Base-by-base conservation (phyloP, 1,140 invertebrate species). In the Andrena cerasifolii region DNA sequence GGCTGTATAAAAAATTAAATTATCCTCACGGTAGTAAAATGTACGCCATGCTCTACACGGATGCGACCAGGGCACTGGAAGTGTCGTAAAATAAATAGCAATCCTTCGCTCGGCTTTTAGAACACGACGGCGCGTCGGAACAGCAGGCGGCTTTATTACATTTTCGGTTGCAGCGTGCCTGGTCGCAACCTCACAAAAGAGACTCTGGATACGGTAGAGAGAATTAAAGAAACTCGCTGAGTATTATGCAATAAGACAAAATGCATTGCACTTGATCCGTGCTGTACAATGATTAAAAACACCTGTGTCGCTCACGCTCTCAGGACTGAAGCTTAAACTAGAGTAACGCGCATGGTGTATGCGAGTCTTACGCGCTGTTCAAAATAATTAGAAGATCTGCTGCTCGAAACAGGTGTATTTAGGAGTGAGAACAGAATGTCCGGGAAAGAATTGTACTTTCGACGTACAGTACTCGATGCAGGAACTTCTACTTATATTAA, bases 211-310 rank as follows among this genome's bases (percentile, higher is more conserved):
- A 77, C n/a, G 61, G 3, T 70, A 61, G 40, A 77, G 56, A 77
- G 59, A 73, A 73, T 61, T n/a, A 56, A 54, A 54, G 43, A 71
- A 76, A 66, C 47, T 53, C 56, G 53, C 72, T 68, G 83, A 84
- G 81, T 84, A 84, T 84, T 84, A 80, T 51, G 80, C 53, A 56
- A 74, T 79, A 68, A 62, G 76, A 80, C n/a, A 59, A 82, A 83
- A 82, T 79, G 70, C 68, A 82, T 74, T 78, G 68, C 71, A 71
- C 73, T 83, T 36, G 51, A 63, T 78, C 76, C 31, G 59, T 78
- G 76, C 56, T 78, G 47, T 70, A 63, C 62, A 80, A 51, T 43
- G 7, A 28, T 70, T 58, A 28, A 31, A 70, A 33, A 56, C 43
- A 43, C 1, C 36, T 24, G 12, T 8, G 3, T 56, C 26, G 3